Evolutionary conservation across 2,113 vertebrate species (phyloP), one percentile per base, ranked within the genome.

Genomic region (Rhabdornis inornatus): DNA sequence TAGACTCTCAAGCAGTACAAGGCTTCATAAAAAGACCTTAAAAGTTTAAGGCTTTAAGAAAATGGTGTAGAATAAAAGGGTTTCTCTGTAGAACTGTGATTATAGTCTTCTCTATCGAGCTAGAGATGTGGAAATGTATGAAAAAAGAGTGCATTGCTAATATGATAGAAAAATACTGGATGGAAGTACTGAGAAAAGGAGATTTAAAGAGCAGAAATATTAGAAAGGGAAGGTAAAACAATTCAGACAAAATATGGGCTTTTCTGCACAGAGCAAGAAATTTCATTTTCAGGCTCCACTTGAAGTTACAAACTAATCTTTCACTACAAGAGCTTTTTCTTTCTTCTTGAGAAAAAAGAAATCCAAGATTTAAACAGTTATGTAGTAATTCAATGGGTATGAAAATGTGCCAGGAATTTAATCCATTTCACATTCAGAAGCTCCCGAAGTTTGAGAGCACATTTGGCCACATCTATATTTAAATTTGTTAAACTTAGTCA

Each of bases 401-500:
- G 71, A 89, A 90, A 96, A 60, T 2, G 2, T 76, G 84, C 80
- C 89, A 94, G 61, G 57, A 88, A 90, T 83, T 84, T 89, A 72
- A 92, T 79, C 45, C 56, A 50, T 65, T 94, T 88, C 69, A 79
- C 25, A 61, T 94, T 80, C 70, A 90, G 49, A 90, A 92, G 44
- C 30, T 87, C 77, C 65, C 80, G 31, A 94, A 93, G 79, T 88
- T 72, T 82, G 35, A 87, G 64, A 92, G 24, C 42, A 79, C 69
- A 83, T 87, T 95, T 82, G 89, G 82, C 74, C 90, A 95, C 42
- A 96, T 95, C 57, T 96, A 63, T 95, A 95, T 95, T 95, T 96
- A 96, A 95, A 97, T 95, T 93, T 88, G 61, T 93, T 97, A 95
- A 85, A 93, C 90, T 94, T 82, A 89, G 66, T 96, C 59, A 94